Percentiles rank a stretch among this genome's conserved stretches.
These are phyloP conservation scores for Aporophyla nigra DNA, from an alignment of 2,888 invertebrate species.

Conservation along the genomic window DNA sequence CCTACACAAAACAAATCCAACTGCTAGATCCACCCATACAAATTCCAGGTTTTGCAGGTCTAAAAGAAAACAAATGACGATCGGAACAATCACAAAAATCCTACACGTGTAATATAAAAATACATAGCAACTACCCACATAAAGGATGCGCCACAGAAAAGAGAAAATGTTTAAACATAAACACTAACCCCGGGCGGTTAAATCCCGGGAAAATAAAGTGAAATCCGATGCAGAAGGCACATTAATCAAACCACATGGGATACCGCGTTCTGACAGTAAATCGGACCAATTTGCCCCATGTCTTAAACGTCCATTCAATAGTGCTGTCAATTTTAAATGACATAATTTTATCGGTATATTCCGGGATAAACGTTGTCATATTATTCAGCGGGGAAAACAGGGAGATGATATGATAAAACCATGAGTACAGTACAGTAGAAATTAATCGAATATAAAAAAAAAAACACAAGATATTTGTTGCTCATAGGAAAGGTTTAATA, in stretches of 20 bases:
- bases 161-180: slow-evolving; percentile 35
- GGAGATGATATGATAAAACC: too few relatives aligned
- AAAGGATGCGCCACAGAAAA: slow-evolving; percentile 20
- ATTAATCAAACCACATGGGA: slow-evolving; percentile 62
- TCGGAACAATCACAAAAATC: slow-evolving; percentile 3
- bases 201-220: slow-evolving; percentile 49
- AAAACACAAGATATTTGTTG: too few relatives aligned
- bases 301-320: slow-evolving; percentile 50
- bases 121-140: not conserved
- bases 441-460: too few relatives aligned
- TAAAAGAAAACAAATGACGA: slow-evolving; percentile 5
- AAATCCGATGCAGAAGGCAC: slow-evolving; percentile 40
- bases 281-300: slow-evolving; percentile 49
- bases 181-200: slow-evolving; percentile 14
- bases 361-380: not conserved
- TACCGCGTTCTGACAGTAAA: slow-evolving; percentile 32
- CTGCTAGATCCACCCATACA: not conserved
- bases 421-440: too few relatives aligned
- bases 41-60: not conserved
- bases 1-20: slow-evolving; percentile 12
- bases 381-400: not conserved
- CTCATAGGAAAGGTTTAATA: too few relatives aligned
- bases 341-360: slow-evolving; percentile 33
- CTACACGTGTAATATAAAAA: slow-evolving; percentile 3
- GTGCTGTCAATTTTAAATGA: slow-evolving; percentile 38